Percentiles rank a stretch among this genome's conserved stretches.
phyloP scores from a whole-genome alignment of 53 echinoderm and acorn worm genomes.

The Holothuria scabra region DNA sequence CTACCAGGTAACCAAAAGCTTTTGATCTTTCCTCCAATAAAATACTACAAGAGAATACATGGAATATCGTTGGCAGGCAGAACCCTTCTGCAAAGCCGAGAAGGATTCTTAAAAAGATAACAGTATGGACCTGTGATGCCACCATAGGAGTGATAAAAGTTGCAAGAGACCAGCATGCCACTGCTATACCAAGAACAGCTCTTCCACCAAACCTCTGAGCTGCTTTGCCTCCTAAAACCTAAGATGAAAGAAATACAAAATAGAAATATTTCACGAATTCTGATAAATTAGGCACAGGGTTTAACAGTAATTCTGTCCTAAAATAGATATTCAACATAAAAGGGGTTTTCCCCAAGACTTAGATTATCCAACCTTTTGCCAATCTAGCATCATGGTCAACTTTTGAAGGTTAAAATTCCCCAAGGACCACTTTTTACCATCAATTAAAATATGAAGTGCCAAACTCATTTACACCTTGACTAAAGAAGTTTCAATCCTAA shows the following conservation, averaged over 20 bases:
- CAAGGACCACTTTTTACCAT: no score
- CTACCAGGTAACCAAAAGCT: constrained; percentile 96
- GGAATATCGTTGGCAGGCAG: constrained; percentile 92
- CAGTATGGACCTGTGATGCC: constrained; percentile 55
- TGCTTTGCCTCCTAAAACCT: constrained; percentile 95
- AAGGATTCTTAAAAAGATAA: constrained; percentile 75
- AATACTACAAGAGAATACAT: constrained; percentile 91
- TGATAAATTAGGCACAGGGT: no score
- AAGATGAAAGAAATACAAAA: not conserved
- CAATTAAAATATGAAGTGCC: no score
- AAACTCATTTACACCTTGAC: no score
- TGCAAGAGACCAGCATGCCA: constrained; percentile 85
- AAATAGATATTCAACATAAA: no score
- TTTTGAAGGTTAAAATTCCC: no score
- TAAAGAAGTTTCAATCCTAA: no score
- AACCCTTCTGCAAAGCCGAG: constrained; percentile 97
- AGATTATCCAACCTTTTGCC: no score
- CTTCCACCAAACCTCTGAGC: constrained; percentile 88
- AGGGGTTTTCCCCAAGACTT: no score
- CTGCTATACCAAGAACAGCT: constrained; percentile 85
- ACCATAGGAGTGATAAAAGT: constrained; percentile 87
- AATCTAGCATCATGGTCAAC: no score
- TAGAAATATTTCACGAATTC: no score
- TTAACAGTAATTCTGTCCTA: no score
- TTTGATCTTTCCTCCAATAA: constrained; percentile 88